A percentile compares a stretch with the other conserved stretches of the same genome.
phyloP scores from a whole-genome alignment of 92 coral and sea anemone species.

The Palythoa grandis region DNA sequence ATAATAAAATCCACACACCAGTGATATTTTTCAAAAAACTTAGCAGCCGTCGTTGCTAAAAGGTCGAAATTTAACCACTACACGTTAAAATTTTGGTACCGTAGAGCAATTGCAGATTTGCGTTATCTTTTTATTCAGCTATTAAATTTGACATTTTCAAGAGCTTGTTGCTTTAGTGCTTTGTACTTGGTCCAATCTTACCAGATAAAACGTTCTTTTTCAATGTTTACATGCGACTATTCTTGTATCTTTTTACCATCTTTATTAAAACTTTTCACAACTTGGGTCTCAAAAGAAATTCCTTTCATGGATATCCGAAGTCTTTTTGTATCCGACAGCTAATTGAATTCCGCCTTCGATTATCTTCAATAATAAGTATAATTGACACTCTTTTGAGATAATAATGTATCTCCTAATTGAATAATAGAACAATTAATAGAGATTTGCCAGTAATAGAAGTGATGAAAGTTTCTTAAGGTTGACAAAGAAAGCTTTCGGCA shows the following conservation, averaged over 20 bases:
- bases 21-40: constrained; percentile 9
- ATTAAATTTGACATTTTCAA: constrained; percentile 25
- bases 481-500: constrained; percentile 65
- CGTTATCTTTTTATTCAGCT: not conserved
- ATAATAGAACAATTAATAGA: constrained; percentile 86
- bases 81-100: not conserved
- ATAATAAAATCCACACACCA: constrained; percentile 14
- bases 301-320: constrained; percentile 36
- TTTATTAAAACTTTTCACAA: constrained; percentile 42
- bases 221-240: constrained; percentile 23
- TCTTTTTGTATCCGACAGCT: constrained; percentile 54
- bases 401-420: constrained; percentile 90
- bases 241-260: constrained; percentile 25
- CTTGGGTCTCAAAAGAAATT: constrained; percentile 12
- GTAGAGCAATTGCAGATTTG: not conserved
- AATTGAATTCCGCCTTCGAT: constrained; percentile 99
- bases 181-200: constrained; percentile 7
- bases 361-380: constrained; percentile 91
- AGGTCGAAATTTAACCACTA: not conserved
- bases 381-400: constrained; percentile 95
- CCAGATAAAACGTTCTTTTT: not conserved
- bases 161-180: constrained; percentile 27
- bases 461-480: constrained; percentile 63
- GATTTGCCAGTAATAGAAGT: constrained; percentile 55
- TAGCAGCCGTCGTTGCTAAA: constrained; percentile 1